Conservation (phyloP, 2,888 invertebrate species). For the Drosophila greeni region DNA sequence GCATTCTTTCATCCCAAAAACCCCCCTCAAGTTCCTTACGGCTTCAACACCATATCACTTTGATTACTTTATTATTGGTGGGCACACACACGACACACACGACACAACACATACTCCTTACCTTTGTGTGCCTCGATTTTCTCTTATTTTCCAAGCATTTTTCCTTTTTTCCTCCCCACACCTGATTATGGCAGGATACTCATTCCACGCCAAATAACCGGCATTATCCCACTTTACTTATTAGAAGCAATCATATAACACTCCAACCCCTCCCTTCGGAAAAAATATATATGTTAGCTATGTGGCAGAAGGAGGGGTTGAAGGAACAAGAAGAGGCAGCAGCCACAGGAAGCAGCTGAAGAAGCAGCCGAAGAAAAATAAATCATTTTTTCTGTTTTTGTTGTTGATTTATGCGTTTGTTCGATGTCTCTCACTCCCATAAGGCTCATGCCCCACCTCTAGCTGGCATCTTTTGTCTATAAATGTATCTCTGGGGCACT, state of each 20-base stretch:
- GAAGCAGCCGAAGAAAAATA: conserved; percentile 51
- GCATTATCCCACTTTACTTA: conserved; percentile 67
- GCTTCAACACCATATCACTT: conserved; percentile 71
- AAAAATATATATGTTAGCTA: not conserved
- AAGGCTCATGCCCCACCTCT: conserved; percentile 7
- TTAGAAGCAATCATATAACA: conserved; percentile 66
- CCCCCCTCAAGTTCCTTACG: conserved; percentile 9
- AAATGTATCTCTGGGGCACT: conserved; percentile 28
- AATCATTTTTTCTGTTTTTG: conserved; percentile 76
- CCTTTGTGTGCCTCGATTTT: conserved; percentile 39
- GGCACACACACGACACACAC: conserved; percentile 25
- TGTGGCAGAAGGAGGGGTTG: not conserved
- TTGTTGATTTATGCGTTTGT: conserved; percentile 77
- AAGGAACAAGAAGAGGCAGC: conserved; percentile 3
- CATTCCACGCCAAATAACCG: conserved; percentile 13
- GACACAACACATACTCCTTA: conserved; percentile 9
- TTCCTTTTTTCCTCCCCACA: not conserved
- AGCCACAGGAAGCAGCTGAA: conserved; percentile 28
- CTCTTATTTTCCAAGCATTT: conserved; percentile 2
- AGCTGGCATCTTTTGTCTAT: conserved; percentile 16
- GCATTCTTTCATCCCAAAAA: conserved; percentile 6
- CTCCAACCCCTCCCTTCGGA: conserved; percentile 8
- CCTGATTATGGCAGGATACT: conserved; percentile 37
- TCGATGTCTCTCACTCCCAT: conserved; percentile 61
- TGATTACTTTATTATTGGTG: conserved; percentile 75